Conservation (phyloP, 2,797 vertebrate genomes). For the Graptemys geographica region DNA sequence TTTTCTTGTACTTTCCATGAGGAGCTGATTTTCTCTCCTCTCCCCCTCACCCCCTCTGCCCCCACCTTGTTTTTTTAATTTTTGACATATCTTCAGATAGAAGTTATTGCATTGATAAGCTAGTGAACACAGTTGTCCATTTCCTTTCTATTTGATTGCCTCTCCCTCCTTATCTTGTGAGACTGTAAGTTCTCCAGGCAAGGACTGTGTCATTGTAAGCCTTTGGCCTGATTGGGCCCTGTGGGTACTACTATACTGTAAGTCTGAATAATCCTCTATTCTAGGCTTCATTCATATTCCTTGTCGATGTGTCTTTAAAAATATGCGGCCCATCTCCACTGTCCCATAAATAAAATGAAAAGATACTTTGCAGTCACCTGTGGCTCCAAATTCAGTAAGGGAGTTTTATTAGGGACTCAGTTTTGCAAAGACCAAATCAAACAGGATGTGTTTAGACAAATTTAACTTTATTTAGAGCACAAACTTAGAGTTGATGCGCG, state of each 20-base stretch:
- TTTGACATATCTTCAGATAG: background rate
- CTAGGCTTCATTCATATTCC: background rate
- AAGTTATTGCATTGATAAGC: too few species aligned
- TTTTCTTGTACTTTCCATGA: background rate
- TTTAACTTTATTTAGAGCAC: background rate
- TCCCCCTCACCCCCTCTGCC: rapidly evolving
- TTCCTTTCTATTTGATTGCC: background rate
- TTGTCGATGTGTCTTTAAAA: background rate
- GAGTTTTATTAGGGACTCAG: background rate
- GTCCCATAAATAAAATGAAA: background rate
- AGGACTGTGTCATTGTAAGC: background rate
- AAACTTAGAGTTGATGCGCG: background rate
- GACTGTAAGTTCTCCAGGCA: background rate
- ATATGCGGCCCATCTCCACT: too few species aligned
- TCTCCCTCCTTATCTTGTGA: background rate
- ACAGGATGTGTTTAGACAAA: too few species aligned
- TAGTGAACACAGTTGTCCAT: too few species aligned
- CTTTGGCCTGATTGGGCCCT: background rate
- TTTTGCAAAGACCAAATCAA: background rate
- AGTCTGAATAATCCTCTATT: background rate
- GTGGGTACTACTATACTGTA: rapidly evolving
- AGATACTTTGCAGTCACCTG: background rate
- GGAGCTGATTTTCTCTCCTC: too few species aligned
- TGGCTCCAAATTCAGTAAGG: background rate
- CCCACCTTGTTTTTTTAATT: background rate